These are phyloP conservation scores for Orthosia incerta DNA, from an alignment of 2,888 invertebrate species.

Conservation along the genomic window DNA sequence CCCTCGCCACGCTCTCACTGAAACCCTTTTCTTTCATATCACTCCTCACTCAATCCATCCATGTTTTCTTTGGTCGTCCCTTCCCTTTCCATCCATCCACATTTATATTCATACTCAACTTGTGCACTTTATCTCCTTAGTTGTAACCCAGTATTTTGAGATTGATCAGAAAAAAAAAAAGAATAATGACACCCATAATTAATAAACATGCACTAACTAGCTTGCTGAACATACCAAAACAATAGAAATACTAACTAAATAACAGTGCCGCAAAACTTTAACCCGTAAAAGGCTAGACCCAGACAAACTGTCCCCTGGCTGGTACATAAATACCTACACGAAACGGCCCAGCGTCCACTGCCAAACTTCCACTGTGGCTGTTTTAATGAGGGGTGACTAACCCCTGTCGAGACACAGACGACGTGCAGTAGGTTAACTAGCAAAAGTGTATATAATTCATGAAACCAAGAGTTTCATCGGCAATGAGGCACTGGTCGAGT, in stretches of 20 bases:
- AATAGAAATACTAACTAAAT: constrained; percentile 10
- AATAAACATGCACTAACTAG: background rate
- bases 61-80: no score
- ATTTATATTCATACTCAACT: no score
- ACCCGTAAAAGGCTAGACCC: background rate
- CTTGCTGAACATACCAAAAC: background rate
- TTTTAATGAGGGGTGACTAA: constrained; percentile 55
- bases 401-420: background rate
- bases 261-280: constrained; percentile 1
- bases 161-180: no score
- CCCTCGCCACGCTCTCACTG: no score
- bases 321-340: constrained; percentile 19
- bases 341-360: constrained; percentile 18
- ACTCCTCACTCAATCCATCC: no score
- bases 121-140: no score
- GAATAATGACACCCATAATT: background rate
- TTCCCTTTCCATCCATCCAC: no score
- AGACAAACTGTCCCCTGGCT: constrained; percentile 23
- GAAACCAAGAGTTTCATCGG: background rate
- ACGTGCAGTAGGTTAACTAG: background rate
- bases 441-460: background rate
- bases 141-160: no score
- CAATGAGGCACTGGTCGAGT: no score
- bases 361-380: constrained; percentile 48
- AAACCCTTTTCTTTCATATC: no score